Evolutionary conservation across 1,140 invertebrate species (phyloP), one percentile per base, ranked within the genome.

Genomic region (Meloidogyne floridensis): DNA sequence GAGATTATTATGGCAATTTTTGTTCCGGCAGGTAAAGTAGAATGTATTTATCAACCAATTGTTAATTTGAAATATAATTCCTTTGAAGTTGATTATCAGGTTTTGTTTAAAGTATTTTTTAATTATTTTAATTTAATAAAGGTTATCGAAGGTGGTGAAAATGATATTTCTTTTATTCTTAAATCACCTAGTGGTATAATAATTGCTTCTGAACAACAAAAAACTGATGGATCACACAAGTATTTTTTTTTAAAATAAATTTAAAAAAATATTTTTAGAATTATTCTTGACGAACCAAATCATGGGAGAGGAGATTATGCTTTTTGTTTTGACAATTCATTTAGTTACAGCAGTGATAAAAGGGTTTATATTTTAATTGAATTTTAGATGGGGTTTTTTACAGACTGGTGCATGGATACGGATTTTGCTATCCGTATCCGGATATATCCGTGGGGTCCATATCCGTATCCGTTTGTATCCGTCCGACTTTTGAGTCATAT

Each of bases 291-390:
- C 43, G 79, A 84, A 51, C 78, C 84, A 11, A 43, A 84, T 18
- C 79, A 85, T 56, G 82, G 86, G 71, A 15, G 76, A 71, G 91
- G 91, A 53, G 91, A 91, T 79, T 91, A 91, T 84, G 88, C 88
- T 76, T 83, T 92, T 11, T 92, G 91, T 74, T 90, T 92, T 84
- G 91, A 92, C 82, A 92, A 92, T 80, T 87, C 89, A 15, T 92
- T 92, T 84, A 78, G 77, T 42, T 78, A 78, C 10, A 78, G 59
- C 51, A 78, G 53, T 42, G 59, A 47, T n/a, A 78, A 78, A 78
- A 9, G 53, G n/a, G 77, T 76, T 76, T 54, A 13, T 11, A 32
- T 73, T 73, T 74, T 18, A 47, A n/a, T 47, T 20, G 15, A 11
- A 47, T 6, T 20, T 74, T 74, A 32, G 32, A 32, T 32, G 32